Percentiles rank a stretch among this genome's conserved stretches.
phyloP scores from a whole-genome alignment of 53 echinoderm and acorn worm genomes.

The Holothuria scabra region DNA sequence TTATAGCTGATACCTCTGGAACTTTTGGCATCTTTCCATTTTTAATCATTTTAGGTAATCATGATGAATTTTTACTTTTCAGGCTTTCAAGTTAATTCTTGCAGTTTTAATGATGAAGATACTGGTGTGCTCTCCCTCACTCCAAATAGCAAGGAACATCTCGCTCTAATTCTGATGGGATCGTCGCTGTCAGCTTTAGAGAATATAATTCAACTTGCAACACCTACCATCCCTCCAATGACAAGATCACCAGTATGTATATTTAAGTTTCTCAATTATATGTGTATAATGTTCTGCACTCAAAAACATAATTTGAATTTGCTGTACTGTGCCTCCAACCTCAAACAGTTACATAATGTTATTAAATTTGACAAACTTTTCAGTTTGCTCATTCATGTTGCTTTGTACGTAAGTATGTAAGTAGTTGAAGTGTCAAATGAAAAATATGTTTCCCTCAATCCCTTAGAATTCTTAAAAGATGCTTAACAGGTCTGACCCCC shows the following conservation, averaged over 20 bases:
- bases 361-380: no score
- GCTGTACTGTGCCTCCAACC: no score
- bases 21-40: neutral
- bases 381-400: no score
- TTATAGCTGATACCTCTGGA: no score
- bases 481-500: no score
- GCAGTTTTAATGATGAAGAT: neutral
- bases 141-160: constrained; percentile 53
- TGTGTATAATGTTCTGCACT: neutral
- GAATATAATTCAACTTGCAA: constrained; percentile 77
- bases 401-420: no score
- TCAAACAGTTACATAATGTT: no score
- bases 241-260: constrained; percentile 89
- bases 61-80: neutral
- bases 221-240: constrained; percentile 96
- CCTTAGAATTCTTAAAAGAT: no score
- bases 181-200: constrained; percentile 62
- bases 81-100: constrained; percentile 11
- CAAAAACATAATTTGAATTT: no score
- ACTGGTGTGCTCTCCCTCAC: constrained; percentile 78
- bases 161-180: constrained; percentile 76
- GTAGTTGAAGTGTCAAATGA: no score
- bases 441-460: no score
- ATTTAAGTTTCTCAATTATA: neutral
- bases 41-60: neutral